These are phyloP conservation scores for Melanchra persicariae DNA, from an alignment of 2,888 invertebrate genomes.

Conservation along the genomic window DNA sequence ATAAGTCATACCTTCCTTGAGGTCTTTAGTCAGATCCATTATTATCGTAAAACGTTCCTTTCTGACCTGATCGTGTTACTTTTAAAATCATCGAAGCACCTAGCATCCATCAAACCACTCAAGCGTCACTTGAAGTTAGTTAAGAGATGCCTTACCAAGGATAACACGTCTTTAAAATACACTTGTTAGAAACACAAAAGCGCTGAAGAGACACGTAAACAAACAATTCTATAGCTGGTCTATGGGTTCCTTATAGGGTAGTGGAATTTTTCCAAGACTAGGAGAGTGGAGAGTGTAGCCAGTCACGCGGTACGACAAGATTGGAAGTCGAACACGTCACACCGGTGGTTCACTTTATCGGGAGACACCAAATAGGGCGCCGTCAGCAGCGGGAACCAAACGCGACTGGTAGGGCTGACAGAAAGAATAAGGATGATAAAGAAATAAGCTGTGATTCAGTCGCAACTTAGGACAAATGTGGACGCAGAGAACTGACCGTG, in stretches of 20 bases:
- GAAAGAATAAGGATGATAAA: background rate
- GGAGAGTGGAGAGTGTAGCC: constrained; percentile 50
- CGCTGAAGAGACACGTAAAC: constrained; percentile 32
- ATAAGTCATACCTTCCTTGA: constrained; percentile 8
- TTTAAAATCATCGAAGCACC: no score
- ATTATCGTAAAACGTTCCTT: background rate
- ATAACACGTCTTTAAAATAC: constrained; percentile 41
- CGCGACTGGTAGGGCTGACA: constrained; percentile 44
- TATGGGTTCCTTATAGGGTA: constrained; percentile 40
- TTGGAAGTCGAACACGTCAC: constrained; percentile 70
- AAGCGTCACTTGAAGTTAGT: constrained; percentile 35
- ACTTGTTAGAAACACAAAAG: constrained; percentile 45
- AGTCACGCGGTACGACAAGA: constrained; percentile 67
- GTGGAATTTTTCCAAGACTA: constrained; percentile 48
- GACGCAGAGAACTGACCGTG: background rate
- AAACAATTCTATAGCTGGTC: constrained; percentile 28
- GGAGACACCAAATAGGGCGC: constrained; percentile 75
- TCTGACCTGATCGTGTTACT: no score
- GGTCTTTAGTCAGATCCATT: constrained; percentile 6
- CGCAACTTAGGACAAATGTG: background rate
- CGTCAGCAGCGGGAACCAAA: constrained; percentile 65
- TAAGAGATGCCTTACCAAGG: constrained; percentile 51
- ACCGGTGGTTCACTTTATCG: constrained; percentile 68
- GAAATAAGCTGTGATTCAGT: background rate
- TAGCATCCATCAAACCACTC: constrained; percentile 23